These are phyloP conservation scores for Anguilla japonica DNA, from an alignment of 2,113 vertebrate genomes.

Conservation along the genomic window DNA sequence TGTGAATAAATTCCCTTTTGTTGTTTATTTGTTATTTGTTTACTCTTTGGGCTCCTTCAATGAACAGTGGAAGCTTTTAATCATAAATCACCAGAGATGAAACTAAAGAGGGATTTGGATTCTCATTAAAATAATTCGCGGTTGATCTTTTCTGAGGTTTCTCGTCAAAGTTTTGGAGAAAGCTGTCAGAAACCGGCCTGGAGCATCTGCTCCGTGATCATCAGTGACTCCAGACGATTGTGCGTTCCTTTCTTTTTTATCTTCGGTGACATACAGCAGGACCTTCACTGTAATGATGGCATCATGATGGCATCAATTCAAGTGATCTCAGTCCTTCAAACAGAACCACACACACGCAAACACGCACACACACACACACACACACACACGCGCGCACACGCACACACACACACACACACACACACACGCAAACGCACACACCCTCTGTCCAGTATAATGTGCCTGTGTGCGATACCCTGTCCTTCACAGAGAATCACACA, in stretches of 20 bases:
- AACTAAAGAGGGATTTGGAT: constrained; percentile 14
- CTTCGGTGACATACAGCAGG: neutral
- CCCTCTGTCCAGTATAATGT: neutral
- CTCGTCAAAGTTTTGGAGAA: constrained; percentile 11
- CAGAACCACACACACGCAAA: neutral
- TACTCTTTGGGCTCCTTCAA: constrained; percentile 27
- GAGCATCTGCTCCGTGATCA: neutral
- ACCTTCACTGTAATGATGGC: neutral
- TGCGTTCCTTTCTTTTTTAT: neutral
- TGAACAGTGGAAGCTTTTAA: constrained; percentile 29
- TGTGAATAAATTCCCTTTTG: constrained; percentile 16
- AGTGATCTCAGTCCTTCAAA: neutral
- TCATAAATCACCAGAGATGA: constrained; percentile 4
- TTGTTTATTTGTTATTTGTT: constrained; percentile 36
- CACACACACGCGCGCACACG: neutral
- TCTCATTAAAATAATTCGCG: constrained; percentile 31
- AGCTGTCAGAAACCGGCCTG: neutral
- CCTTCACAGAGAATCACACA: neutral
- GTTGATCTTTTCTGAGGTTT: constrained; percentile 20
- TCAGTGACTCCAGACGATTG: neutral
- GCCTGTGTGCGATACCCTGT: neutral
- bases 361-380: neutral
- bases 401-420: neutral
- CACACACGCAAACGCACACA: neutral
- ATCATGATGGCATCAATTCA: neutral